Evolutionary conservation across 2,113 vertebrate genomes (phyloP).

Genomic region (Mola mola): DNA sequence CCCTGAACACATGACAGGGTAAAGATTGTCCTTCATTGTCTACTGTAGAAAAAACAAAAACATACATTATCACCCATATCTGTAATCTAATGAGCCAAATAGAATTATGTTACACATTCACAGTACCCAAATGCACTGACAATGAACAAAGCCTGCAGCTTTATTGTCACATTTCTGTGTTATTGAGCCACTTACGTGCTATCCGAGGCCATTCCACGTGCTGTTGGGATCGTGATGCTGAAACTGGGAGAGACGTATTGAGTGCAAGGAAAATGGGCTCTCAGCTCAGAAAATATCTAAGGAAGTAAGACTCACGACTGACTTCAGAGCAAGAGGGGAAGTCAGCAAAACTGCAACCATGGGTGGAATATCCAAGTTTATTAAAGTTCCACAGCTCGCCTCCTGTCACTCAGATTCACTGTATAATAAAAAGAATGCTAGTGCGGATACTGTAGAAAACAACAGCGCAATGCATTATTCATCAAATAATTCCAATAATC

Average conservation of each 20-base stretch:
- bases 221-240: slow-evolving; percentile 4
- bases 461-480: slow-evolving; percentile 33
- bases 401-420: slow-evolving; percentile 29
- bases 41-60: slow-evolving; percentile 30
- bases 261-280: slow-evolving; percentile 42
- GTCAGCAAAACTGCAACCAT: slow-evolving; percentile 47
- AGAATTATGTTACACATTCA: slow-evolving; percentile 41
- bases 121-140: slow-evolving; percentile 17
- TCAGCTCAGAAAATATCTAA: slow-evolving; percentile 30
- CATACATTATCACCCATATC: slow-evolving; percentile 31
- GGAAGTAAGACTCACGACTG: slow-evolving; percentile 34
- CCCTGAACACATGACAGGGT: slow-evolving; percentile 28
- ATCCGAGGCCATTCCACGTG: slow-evolving; percentile 34
- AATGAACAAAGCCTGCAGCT: slow-evolving; percentile 37
- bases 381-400: slow-evolving; percentile 28
- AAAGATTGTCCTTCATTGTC: slow-evolving; percentile 38
- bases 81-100: slow-evolving; percentile 53
- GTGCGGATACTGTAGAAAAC: slow-evolving; percentile 44
- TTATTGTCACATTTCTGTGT: slow-evolving; percentile 36
- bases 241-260: slow-evolving; percentile 44
- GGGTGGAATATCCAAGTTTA: slow-evolving; percentile 33
- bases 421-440: slow-evolving; percentile 28
- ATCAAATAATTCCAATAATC: slow-evolving; percentile 50
- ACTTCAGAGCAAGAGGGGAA: slow-evolving; percentile 24
- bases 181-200: slow-evolving; percentile 19